Evolutionary conservation across 2,797 vertebrate species (phyloP).

Genomic region (Aldrovandia affinis): DNA sequence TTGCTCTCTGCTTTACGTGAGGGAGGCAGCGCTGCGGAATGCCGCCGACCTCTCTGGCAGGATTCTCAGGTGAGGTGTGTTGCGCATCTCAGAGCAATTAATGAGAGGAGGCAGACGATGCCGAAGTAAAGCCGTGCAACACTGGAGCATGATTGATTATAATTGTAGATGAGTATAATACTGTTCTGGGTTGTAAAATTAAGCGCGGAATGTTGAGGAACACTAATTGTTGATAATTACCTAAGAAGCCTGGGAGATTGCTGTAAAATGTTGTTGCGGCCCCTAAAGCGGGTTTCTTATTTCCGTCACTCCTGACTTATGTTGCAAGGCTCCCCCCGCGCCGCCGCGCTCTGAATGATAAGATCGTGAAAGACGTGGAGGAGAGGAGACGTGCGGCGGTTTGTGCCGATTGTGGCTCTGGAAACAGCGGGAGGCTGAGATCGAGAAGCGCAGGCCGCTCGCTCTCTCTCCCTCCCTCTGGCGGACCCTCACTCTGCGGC

Average conservation of each 20-base stretch:
- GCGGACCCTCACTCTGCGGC: neutral
- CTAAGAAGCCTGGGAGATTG: slow-evolving; percentile 2
- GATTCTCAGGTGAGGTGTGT: neutral
- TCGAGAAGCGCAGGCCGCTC: neutral
- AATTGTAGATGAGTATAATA: slow-evolving; percentile 17
- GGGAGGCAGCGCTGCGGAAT: neutral
- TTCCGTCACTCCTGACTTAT: slow-evolving; percentile 3
- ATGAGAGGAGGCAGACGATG: neutral
- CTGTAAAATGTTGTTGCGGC: slow-evolving; percentile 2
- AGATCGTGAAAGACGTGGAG: neutral
- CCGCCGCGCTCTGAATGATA: neutral
- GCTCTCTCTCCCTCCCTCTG: too few relatives aligned
- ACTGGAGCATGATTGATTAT: slow-evolving; percentile 14
- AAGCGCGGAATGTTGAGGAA: slow-evolving; percentile 3
- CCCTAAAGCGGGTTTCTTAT: neutral
- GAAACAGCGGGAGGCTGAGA: neutral
- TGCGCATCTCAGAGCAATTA: neutral
- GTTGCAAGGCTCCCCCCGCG: neutral
- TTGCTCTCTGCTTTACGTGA: neutral
- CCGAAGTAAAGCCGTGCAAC: slow-evolving; percentile 7
- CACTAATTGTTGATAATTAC: slow-evolving; percentile 20
- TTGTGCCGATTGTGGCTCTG: neutral
- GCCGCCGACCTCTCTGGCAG: neutral
- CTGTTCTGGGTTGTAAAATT: slow-evolving; percentile 22
- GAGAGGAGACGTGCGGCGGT: neutral